Evolutionary conservation across 1,140 invertebrate species (phyloP), one percentile per base, ranked within the genome.

Genomic region (Saccostrea cuccullata): DNA sequence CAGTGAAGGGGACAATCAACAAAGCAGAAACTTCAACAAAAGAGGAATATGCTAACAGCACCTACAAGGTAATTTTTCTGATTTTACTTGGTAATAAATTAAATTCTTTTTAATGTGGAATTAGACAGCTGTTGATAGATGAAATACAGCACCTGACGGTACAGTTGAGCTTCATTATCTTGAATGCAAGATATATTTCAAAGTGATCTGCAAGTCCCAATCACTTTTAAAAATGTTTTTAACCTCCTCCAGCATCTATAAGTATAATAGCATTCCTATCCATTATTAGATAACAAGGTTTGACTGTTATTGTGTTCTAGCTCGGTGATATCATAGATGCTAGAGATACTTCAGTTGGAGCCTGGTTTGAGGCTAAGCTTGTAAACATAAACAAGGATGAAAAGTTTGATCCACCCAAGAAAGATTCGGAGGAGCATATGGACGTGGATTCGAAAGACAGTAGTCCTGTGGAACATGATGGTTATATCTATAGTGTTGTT

Each of bases 271-370:
- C 47, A 9, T 6, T 9, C 47, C 47, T 47, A 5, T 47, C 47
- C 6, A 47, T 1, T 47, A 2, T 6, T 6, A 47, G 47, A 47
- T 47, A 47, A 47, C 9, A 9, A 3, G 47, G 5, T 47, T 47
- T 47, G 47, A 47, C 47, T 88, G 26, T 82, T 5, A 15, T 84
- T 84, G 17, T 84, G 23, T 93, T 91, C 77, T 83, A 96, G 95
- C 90, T 97, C 89, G 97, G 96, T 56, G 97, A 98, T 94, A 94
- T 96, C 2, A 94, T 98, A 88, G 97, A 98, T 95, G 96, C 96
- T 40, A 95, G 96, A 88, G 95, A 96, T 91, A 82, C 93, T 23
- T 94, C 95, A 84, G 93, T 94, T 89, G 96, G 95, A 64, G 94
- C 94, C 9, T 95, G 96, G 95, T 96, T 95, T 94, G 96, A 96